Evolutionary conservation across 53 echinoderm and acorn worm species (phyloP).

Genomic region (Arbacia lixula): DNA sequence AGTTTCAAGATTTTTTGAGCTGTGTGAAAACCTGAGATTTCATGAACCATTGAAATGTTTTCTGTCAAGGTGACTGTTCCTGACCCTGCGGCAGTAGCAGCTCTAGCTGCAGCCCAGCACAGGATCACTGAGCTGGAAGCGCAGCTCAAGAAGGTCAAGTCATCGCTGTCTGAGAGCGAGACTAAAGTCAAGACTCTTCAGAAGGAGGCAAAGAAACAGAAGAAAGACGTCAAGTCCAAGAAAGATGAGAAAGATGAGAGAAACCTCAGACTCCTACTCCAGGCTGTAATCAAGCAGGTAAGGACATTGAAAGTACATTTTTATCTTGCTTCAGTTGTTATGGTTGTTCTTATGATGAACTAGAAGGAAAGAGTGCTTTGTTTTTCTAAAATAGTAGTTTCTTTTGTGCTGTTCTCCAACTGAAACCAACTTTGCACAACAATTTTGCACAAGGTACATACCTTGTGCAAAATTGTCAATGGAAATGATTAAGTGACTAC

Average conservation of each 20-base stretch:
- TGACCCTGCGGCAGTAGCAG: slow-evolving; percentile 78
- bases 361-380: too few species aligned
- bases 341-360: too few species aligned
- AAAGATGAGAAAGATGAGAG: slow-evolving; percentile 68
- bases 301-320: background rate
- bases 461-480: too few species aligned
- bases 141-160: slow-evolving; percentile 42
- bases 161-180: slow-evolving; percentile 55
- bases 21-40: too few species aligned
- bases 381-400: too few species aligned
- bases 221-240: slow-evolving; percentile 50
- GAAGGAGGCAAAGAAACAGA: slow-evolving; percentile 75
- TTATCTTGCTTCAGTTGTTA: background rate
- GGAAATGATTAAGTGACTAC: too few species aligned
- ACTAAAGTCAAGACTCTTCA: slow-evolving; percentile 66
- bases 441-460: too few species aligned
- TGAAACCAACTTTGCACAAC: too few species aligned
- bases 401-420: too few species aligned
- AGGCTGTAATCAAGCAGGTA: slow-evolving; percentile 78
- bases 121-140: slow-evolving; percentile 63
- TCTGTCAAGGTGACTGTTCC: slow-evolving; percentile 68
- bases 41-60: background rate
- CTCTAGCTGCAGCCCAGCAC: slow-evolving; percentile 67
- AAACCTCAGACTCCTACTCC: slow-evolving; percentile 71
- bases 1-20: too few species aligned